Conservation (phyloP, 2,888 invertebrate species). For the Heterodera filipjevi region DNA sequence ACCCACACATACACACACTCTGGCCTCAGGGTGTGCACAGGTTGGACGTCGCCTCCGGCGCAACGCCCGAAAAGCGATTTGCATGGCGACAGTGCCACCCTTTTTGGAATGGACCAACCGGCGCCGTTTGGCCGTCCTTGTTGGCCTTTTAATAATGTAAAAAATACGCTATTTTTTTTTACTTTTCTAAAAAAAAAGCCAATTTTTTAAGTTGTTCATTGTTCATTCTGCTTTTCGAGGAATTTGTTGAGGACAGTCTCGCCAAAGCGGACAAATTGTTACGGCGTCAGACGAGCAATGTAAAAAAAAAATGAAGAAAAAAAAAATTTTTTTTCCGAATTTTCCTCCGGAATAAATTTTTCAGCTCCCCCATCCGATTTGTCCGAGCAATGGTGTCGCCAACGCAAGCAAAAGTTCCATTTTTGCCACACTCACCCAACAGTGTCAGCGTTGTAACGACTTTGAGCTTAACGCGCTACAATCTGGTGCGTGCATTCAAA, state of each 20-base stretch:
- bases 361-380: background rate
- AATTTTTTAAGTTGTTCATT: conserved; percentile 31
- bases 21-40: background rate
- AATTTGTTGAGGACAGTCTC: conserved; percentile 46
- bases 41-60: conserved; percentile 6
- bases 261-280: conserved; percentile 29
- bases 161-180: background rate
- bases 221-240: conserved; percentile 43
- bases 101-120: conserved; percentile 9
- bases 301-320: background rate
- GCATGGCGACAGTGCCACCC: conserved; percentile 7
- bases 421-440: conserved; percentile 29
- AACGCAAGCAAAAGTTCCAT: background rate
- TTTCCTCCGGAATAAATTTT: too few species aligned
- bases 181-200: conserved; percentile 31
- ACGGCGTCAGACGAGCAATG: conserved; percentile 3
- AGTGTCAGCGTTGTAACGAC: conserved; percentile 39
- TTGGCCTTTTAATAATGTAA: background rate
- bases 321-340: background rate
- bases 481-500: conserved; percentile 34
- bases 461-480: conserved; percentile 43
- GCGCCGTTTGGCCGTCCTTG: conserved; percentile 9
- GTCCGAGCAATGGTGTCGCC: conserved; percentile 4
- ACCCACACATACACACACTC: too few species aligned
- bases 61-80: background rate